phyloP scores from a whole-genome alignment of 2,797 vertebrate genomes.

The Remorina albescens region DNA sequence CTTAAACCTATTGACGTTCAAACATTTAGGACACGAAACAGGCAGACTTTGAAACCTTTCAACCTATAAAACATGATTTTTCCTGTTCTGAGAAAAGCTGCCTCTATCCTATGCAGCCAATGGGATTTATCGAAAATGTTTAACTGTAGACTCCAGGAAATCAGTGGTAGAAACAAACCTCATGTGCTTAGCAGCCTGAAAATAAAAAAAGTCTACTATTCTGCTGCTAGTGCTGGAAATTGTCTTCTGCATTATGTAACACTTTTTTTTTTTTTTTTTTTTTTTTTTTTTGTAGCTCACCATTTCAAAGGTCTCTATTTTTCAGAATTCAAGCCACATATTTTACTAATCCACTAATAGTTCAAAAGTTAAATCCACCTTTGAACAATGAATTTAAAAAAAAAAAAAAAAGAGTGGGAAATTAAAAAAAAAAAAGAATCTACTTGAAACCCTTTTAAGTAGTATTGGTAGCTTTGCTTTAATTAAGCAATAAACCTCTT shows the following conservation, averaged over 20 bases:
- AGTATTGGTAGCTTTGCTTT: slow-evolving; percentile 21
- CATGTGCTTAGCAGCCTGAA: slow-evolving; percentile 37
- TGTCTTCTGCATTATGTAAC: background rate
- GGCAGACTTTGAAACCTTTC: slow-evolving; percentile 18
- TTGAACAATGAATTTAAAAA: background rate
- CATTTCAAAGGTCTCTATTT: background rate
- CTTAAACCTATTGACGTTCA: background rate
- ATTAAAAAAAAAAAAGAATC: slow-evolving; percentile 7
- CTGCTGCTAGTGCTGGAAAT: background rate
- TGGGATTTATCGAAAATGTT: slow-evolving; percentile 41
- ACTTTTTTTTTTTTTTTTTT: too few relatives aligned
- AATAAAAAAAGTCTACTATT: background rate
- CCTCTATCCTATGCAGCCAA: background rate
- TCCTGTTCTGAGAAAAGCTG: background rate
- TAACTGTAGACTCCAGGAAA: slow-evolving; percentile 48
- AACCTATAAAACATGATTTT: background rate
- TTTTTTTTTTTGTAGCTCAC: fast-evolving
- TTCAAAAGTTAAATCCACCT: slow-evolving; percentile 21
- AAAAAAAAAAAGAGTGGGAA: slow-evolving; percentile 5
- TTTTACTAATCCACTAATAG: slow-evolving; percentile 4
- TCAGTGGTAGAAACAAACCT: slow-evolving; percentile 4
- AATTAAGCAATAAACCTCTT: slow-evolving; percentile 50
- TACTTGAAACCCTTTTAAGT: slow-evolving; percentile 31
- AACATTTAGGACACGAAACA: background rate
- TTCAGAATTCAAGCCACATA: background rate